Conservation (phyloP, 1,140 invertebrate genomes). For the Elymnias hypermnestra region DNA sequence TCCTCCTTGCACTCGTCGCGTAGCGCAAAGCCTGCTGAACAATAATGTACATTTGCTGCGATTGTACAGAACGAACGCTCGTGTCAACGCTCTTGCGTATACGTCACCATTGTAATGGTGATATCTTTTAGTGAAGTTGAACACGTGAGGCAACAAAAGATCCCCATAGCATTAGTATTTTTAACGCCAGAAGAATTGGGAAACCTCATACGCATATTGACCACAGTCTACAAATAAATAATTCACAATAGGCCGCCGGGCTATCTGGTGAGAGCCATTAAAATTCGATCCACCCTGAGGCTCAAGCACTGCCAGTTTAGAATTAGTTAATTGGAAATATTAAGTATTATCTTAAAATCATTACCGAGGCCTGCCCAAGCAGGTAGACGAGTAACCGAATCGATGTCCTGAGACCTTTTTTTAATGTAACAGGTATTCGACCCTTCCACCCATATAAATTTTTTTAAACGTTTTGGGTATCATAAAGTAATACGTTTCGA, state of each 20-base stretch:
- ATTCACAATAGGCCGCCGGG: slow-evolving; percentile 40
- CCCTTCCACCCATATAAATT: slow-evolving; percentile 44
- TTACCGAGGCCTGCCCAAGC: slow-evolving; percentile 49
- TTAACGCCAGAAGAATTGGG: slow-evolving; percentile 28
- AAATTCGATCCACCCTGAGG: slow-evolving; percentile 54
- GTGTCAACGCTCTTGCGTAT: slow-evolving; percentile 59
- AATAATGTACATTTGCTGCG: slow-evolving; percentile 61
- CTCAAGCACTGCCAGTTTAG: slow-evolving; percentile 47
- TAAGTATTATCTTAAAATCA: slow-evolving; percentile 49
- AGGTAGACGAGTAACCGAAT: slow-evolving; percentile 53
- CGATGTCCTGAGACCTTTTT: slow-evolving; percentile 48
- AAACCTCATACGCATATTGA: slow-evolving; percentile 18
- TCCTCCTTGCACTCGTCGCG: slow-evolving; percentile 36
- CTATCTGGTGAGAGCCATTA: slow-evolving; percentile 42
- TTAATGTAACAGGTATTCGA: slow-evolving; percentile 59
- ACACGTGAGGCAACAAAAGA: slow-evolving; percentile 57
- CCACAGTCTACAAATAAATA: slow-evolving; percentile 46
- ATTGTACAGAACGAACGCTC: slow-evolving; percentile 39
- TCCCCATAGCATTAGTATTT: slow-evolving; percentile 43
- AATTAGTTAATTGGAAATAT: slow-evolving; percentile 63
- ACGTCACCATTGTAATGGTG: slow-evolving; percentile 62
- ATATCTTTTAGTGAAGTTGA: slow-evolving; percentile 47
- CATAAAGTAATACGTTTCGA: background rate
- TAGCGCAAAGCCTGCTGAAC: slow-evolving; percentile 38
- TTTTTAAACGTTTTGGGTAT: slow-evolving; percentile 27